These are phyloP conservation scores for Crotophaga sulcirostris DNA, from an alignment of 2,113 vertebrate genomes.

Conservation along the genomic window DNA sequence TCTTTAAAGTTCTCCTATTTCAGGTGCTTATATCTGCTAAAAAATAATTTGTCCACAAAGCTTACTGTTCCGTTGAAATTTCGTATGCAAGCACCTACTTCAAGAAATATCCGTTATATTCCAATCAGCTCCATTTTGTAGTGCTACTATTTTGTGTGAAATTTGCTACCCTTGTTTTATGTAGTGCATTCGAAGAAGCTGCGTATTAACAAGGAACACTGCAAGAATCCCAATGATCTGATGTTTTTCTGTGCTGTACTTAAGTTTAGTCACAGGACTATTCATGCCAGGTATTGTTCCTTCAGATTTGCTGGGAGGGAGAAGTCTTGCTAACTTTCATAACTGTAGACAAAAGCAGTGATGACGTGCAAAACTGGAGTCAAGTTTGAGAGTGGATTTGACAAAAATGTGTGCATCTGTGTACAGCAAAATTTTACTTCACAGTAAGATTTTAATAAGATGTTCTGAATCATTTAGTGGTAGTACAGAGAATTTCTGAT, in stretches of 20 bases:
- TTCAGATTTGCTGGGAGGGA: neutral
- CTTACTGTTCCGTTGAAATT: neutral
- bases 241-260: neutral
- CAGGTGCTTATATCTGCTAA: neutral
- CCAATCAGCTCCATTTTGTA: neutral
- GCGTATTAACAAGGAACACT: neutral
- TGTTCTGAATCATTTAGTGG: neutral
- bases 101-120: neutral
- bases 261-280: neutral
- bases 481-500: neutral
- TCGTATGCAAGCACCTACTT: neutral
- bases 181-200: neutral
- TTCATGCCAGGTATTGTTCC: neutral
- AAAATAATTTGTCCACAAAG: neutral
- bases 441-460: neutral
- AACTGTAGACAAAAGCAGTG: neutral
- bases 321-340: neutral
- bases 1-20: neutral
- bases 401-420: neutral
- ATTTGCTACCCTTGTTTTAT: neutral
- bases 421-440: neutral
- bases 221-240: neutral
- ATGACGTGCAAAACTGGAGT: neutral
- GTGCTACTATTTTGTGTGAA: neutral
- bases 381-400: neutral